Evolutionary conservation across 1,140 invertebrate genomes (phyloP).

Genomic region (Drosophila auraria): DNA sequence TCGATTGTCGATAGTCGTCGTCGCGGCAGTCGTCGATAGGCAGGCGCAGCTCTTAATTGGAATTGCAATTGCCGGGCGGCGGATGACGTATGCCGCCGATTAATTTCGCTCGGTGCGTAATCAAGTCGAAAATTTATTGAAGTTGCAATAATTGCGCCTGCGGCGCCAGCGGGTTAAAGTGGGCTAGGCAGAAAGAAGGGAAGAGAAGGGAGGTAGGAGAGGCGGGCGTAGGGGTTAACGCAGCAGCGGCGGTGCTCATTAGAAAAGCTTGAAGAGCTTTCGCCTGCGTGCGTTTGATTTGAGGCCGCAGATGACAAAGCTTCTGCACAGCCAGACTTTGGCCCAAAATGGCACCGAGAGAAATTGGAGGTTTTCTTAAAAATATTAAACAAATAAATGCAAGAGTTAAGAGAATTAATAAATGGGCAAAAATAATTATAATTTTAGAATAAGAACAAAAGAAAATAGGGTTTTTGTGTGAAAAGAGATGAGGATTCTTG

Average conservation of each 20-base stretch:
- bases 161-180: conserved; percentile 15
- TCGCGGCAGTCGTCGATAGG: conserved; percentile 10
- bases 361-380: neutral
- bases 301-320: conserved; percentile 52
- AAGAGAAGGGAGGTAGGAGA: neutral
- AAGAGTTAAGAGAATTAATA: no score
- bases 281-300: conserved; percentile 74
- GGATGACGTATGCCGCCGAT: conserved; percentile 76
- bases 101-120: conserved; percentile 80
- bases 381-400: neutral
- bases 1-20: conserved; percentile 36
- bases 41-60: conserved; percentile 65
- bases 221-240: conserved; percentile 11
- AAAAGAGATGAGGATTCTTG: no score
- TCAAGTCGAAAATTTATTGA: conserved; percentile 82
- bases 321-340: conserved; percentile 10
- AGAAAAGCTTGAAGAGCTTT: conserved; percentile 63
- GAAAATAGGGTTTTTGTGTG: no score
- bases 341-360: conserved; percentile 18
- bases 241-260: conserved; percentile 55
- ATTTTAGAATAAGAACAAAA: no score
- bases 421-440: no score
- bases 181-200: neutral
- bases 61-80: conserved; percentile 65
- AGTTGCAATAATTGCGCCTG: conserved; percentile 80